Conservation (phyloP, 2,888 invertebrate genomes). For the Agrotis exclamationis region DNA sequence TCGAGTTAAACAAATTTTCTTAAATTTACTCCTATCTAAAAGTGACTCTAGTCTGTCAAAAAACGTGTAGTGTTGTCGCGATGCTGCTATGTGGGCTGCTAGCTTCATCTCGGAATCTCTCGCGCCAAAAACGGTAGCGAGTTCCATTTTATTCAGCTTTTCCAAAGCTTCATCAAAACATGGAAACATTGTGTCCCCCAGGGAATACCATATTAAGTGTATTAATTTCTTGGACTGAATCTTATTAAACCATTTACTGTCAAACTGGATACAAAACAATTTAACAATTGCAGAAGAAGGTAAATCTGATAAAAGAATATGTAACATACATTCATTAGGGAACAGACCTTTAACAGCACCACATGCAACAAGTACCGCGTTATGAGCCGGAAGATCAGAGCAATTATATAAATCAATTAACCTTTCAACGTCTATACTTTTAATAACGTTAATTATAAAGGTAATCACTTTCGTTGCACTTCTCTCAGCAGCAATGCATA, state of each 20-base stretch:
- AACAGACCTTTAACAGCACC: background rate
- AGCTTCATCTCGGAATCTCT: conserved; percentile 26
- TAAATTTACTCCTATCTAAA: conserved; percentile 24
- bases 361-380: conserved; percentile 36
- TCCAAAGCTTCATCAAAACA: conserved; percentile 26
- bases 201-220: conserved; percentile 18
- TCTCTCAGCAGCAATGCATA: conserved; percentile 35
- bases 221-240: conserved; percentile 28
- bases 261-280: conserved; percentile 30
- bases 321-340: conserved; percentile 14
- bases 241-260: conserved; percentile 22
- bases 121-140: conserved; percentile 7
- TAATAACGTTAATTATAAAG: conserved; percentile 26
- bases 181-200: conserved; percentile 1
- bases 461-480: conserved; percentile 14
- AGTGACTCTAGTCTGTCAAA: conserved; percentile 35
- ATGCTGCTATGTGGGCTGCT: conserved; percentile 38
- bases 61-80: conserved; percentile 24
- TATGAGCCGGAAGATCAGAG: conserved; percentile 43
- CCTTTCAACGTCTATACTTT: conserved; percentile 25
- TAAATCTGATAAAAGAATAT: conserved; percentile 24
- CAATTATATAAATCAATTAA: conserved; percentile 44
- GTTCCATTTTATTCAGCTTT: conserved; percentile 31
- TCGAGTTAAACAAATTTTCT: conserved; percentile 21
- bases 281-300: conserved; percentile 11